Evolutionary conservation across 2,888 invertebrate genomes (phyloP).

Genomic region (Sphaeridia pumilis): DNA sequence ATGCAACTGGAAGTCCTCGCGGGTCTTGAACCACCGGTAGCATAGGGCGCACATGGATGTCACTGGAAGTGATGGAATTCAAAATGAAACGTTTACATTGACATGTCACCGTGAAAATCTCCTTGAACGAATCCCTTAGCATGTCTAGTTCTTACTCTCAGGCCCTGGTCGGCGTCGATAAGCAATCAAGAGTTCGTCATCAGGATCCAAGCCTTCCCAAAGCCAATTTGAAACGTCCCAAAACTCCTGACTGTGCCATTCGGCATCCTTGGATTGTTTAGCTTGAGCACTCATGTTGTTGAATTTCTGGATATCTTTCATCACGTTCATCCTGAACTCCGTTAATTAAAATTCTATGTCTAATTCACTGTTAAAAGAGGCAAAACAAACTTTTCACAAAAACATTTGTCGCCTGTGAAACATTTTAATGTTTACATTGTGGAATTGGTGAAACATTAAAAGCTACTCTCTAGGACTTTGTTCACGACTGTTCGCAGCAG

Average conservation of each 20-base stretch:
- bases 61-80: conserved; percentile 18
- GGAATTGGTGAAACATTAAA: too few relatives aligned
- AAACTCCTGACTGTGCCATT: background rate
- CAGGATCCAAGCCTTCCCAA: conserved; percentile 21
- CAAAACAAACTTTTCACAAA: too few relatives aligned
- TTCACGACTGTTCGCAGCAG: too few relatives aligned
- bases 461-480: too few relatives aligned
- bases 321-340: too few relatives aligned
- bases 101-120: background rate
- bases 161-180: conserved; percentile 20
- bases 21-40: conserved; percentile 26
- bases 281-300: too few relatives aligned
- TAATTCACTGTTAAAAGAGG: too few relatives aligned
- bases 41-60: conserved; percentile 32
- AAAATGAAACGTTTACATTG: background rate
- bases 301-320: too few relatives aligned
- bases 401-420: too few relatives aligned
- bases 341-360: too few relatives aligned
- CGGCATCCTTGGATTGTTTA: background rate
- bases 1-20: conserved; percentile 22
- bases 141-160: conserved; percentile 12
- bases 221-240: conserved; percentile 17
- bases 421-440: too few relatives aligned
- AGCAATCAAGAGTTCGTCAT: conserved; percentile 30
- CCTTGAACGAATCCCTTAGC: too few relatives aligned